These are phyloP conservation scores for Rhinopithecus roxellana DNA, from an alignment of 2,113 vertebrate species.

Conservation along the genomic window DNA sequence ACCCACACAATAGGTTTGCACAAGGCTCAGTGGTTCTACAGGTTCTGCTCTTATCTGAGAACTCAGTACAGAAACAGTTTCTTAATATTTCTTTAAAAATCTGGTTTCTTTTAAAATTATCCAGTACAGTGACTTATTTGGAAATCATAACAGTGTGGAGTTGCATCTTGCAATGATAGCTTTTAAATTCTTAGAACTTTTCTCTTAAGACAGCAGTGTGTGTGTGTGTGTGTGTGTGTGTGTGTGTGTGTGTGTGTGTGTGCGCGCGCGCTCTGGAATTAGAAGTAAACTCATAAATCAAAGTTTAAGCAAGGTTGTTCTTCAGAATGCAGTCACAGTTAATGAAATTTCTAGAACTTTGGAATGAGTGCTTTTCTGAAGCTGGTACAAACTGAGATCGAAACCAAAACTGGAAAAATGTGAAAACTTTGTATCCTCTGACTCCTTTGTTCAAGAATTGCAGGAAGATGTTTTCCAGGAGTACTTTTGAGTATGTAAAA, in stretches of 20 bases:
- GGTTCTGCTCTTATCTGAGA: neutral
- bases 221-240: too few relatives aligned
- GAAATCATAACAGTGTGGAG: neutral
- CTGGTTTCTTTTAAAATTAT: neutral
- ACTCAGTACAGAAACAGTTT: neutral
- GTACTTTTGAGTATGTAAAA: slow-evolving; percentile 21
- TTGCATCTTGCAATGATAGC: neutral
- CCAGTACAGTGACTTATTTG: neutral
- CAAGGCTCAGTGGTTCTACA: neutral
- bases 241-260: too few relatives aligned
- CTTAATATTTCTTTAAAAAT: neutral
- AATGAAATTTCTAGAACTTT: neutral
- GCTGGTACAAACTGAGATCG: neutral
- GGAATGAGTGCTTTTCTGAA: neutral
- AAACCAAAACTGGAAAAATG: neutral
- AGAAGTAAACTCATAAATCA: neutral
- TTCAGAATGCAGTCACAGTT: neutral
- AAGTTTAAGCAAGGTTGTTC: neutral
- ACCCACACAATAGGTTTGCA: slow-evolving; percentile 22
- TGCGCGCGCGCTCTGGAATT: neutral
- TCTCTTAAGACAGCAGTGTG: neutral
- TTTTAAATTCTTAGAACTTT: neutral
- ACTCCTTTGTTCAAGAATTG: neutral
- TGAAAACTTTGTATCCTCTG: neutral
- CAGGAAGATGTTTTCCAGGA: neutral